Evolutionary conservation across 2,888 invertebrate species (phyloP), one percentile per base, ranked within the genome.

Genomic region (Macaria notata): DNA sequence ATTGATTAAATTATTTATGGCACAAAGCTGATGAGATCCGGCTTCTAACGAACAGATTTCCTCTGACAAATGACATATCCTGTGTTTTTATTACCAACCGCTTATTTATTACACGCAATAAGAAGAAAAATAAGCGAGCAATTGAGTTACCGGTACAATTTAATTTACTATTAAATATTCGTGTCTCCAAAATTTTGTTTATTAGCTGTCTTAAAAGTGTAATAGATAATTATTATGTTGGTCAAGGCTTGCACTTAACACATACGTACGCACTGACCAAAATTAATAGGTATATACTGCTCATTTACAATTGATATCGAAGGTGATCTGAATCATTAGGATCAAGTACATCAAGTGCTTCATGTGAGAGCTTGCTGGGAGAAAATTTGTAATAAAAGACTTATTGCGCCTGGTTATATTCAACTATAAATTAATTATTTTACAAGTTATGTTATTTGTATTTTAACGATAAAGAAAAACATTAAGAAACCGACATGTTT

Each of bases 201-300:
- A 55, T 49, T 46, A 33, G 30, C n/a, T 48, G 42, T 41, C 8
- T 5, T 41, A 41, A 41, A 41, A 41, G 9, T 8, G 9, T 41
- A 41, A 41, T 33, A 48, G 45, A 29, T 46, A 31, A 41, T 43
- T 47, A 7, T 31, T 42, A 59, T 59, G 33, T 59, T 48, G 59
- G 54, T 54, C 63, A 65, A 65, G 65, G 65, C 39, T 38, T 9
- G 36, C 51, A 58, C 50, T 63, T 61, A 59, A 46, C 59, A 55
- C 59, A 55, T 44, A 65, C 46, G 49, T 58, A 58, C 45, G 33
- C 49, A 48, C 33, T 36, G 4, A 36, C 4, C 33, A 38, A 38
- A 38, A 7, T 38, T 38, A 38, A 7, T 38, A 38, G 5, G 5
- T 38, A 38, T 38, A 1, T 38, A 19, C 7, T 36, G n/a, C 41